Conservation (phyloP, 2,888 invertebrate species). For the Spialia ferax region DNA sequence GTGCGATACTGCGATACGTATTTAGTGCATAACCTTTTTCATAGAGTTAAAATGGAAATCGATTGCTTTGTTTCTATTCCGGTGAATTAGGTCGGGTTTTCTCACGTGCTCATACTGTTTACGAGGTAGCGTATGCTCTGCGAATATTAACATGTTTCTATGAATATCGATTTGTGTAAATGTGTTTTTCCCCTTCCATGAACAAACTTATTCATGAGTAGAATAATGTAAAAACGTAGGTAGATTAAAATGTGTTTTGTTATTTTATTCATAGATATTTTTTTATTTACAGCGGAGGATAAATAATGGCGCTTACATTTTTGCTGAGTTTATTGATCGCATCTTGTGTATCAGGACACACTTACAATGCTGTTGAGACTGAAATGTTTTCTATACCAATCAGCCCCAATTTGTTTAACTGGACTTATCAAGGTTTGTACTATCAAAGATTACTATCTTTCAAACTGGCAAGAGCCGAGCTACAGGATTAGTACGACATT, state of each 20-base stretch:
- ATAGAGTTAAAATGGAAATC: constrained; percentile 73
- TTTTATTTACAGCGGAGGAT: constrained; percentile 48
- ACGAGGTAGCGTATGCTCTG: constrained; percentile 35
- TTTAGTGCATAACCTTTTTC: constrained; percentile 59
- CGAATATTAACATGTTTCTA: constrained; percentile 29
- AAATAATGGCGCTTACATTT: constrained; percentile 47
- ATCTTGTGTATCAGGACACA: constrained; percentile 54
- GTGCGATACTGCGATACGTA: constrained; percentile 66
- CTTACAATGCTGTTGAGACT: constrained; percentile 88
- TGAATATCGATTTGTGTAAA: constrained; percentile 23
- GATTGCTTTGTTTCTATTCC: constrained; percentile 70
- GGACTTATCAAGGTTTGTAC: constrained; percentile 89
- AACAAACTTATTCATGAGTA: constrained; percentile 7
- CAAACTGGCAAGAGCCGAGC: too few relatives aligned
- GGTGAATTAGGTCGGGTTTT: constrained; percentile 62
- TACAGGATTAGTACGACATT: too few relatives aligned
- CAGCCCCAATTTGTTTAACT: constrained; percentile 92
- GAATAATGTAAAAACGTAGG: constrained; percentile 10
- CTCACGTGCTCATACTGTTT: constrained; percentile 46
- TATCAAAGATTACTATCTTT: neutral
- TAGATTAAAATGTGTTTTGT: constrained; percentile 21
- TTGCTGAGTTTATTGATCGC: constrained; percentile 50
- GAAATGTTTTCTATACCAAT: constrained; percentile 93
- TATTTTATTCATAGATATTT: constrained; percentile 7
- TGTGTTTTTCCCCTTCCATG: constrained; percentile 5